Evolutionary conservation across 2,888 invertebrate species (phyloP), one percentile per base, ranked within the genome.

Genomic region (Mystacides longicornis): DNA sequence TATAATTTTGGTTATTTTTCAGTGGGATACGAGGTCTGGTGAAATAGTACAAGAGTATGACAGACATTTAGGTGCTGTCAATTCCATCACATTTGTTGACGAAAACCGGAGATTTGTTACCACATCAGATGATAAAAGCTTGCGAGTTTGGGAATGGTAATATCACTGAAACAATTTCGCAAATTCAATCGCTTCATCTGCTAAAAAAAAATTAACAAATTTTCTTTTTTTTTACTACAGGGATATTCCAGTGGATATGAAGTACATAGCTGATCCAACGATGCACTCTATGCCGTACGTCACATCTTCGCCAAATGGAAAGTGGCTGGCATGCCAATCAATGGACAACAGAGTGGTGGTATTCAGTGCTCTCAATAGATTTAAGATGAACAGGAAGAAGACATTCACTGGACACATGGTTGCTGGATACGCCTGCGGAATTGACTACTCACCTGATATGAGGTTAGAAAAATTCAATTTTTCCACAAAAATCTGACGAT

Each of bases 221-320:
- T 43, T 16, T 7, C 5, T 7, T 43, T 43, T 43, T 43, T 5
- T 45, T 45, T 3, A 54, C 62, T 62, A 4, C 68, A 80, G 80
- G 81, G 93, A 93, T 68, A 93, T 93, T 66, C 93, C 93, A 0
- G 99, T 99, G 1, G 99, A 99, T 72, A 99, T 99, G 89, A 99
- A 99, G 71, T 96, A 99, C 72, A 98, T 99, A 62, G 99, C 99
- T 1, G 99, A 99, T 73, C 98, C 99, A 0, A 87, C 93, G 0
- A 96, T 99, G 94, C 99, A 99, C 73, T 97, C 98, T 3, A 93
- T 99, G 86, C 99, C 99, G 0, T 89, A 95, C 0, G 97, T 98
- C 0, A 92, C 94, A 0, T 81, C 88, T 4, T 89, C 97, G 0
- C 98, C 97, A 1, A 98, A 98, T 77, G 92, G 93, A 68, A 98